These are phyloP conservation scores for Trachelus stipa DNA, from an alignment of 2,888 invertebrate genomes.

Conservation along the genomic window DNA sequence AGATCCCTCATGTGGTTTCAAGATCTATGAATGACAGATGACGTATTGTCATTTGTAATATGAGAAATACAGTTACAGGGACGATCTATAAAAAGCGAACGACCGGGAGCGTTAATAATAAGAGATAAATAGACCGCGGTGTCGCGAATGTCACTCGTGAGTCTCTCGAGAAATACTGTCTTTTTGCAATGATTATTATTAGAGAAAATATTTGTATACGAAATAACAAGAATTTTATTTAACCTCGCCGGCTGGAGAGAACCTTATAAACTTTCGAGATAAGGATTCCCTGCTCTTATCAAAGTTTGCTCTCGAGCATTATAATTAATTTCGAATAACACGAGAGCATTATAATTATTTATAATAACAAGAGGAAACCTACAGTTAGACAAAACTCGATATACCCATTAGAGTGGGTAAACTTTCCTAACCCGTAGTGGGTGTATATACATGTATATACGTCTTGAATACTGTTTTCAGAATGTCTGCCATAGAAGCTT, in stretches of 20 bases:
- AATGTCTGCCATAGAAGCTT: too few relatives aligned
- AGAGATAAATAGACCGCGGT: neutral
- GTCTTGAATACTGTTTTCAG: too few relatives aligned
- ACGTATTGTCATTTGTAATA: constrained; percentile 19
- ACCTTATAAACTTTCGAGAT: neutral
- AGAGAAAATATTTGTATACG: neutral
- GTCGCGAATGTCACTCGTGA: neutral
- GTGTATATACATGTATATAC: neutral
- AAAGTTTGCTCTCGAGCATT: neutral
- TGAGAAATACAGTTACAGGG: neutral
- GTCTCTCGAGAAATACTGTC: neutral
- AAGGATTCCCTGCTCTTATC: neutral
- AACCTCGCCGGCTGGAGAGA: fast-evolving
- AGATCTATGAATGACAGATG: constrained; percentile 30
- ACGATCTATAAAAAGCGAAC: neutral
- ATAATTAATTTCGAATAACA: neutral
- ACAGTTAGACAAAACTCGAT: neutral
- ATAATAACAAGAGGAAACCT: neutral
- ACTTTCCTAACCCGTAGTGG: neutral
- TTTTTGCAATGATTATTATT: too few relatives aligned
- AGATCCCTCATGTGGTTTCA: constrained; percentile 29
- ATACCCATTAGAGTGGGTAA: neutral
- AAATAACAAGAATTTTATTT: neutral
- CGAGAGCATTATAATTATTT: neutral
- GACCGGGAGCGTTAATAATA: neutral